Evolutionary conservation across 2,113 vertebrate species (phyloP).

Genomic region (Hylia prasina): DNA sequence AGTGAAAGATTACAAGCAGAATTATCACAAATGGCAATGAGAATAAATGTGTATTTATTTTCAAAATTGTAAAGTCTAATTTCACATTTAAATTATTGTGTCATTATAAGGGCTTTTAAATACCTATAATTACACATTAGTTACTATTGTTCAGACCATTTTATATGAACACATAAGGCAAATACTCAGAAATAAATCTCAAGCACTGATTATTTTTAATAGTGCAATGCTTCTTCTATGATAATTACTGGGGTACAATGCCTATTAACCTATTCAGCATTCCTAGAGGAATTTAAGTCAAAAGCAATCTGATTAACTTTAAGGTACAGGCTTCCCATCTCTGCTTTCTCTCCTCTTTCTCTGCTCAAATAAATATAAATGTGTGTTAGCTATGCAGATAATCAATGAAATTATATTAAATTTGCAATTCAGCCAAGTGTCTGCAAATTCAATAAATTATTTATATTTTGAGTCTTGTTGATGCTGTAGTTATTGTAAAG

Average conservation of each 20-base stretch:
- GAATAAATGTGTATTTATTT: neutral
- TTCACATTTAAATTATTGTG: neutral
- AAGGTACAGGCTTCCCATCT: neutral
- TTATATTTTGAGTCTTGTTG: neutral
- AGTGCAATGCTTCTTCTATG: neutral
- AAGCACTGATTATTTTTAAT: neutral
- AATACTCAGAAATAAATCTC: neutral
- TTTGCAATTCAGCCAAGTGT: constrained; percentile 22
- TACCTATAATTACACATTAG: neutral
- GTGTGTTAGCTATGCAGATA: neutral
- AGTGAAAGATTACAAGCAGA: neutral
- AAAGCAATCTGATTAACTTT: constrained; percentile 27
- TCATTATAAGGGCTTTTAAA: neutral
- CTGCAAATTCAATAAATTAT: constrained; percentile 24
- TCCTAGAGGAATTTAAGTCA: constrained; percentile 31
- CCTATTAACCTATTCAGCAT: neutral
- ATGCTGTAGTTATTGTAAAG: neutral
- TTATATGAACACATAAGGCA: neutral
- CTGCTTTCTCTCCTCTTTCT: neutral
- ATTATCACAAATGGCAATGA: neutral
- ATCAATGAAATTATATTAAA: constrained; percentile 30
- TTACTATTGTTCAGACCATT: neutral
- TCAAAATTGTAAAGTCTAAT: neutral
- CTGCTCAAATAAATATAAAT: constrained; percentile 15
- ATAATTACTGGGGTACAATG: neutral